Evolutionary conservation across 2,888 invertebrate species (phyloP).

Genomic region (Eupithecia vulgata): DNA sequence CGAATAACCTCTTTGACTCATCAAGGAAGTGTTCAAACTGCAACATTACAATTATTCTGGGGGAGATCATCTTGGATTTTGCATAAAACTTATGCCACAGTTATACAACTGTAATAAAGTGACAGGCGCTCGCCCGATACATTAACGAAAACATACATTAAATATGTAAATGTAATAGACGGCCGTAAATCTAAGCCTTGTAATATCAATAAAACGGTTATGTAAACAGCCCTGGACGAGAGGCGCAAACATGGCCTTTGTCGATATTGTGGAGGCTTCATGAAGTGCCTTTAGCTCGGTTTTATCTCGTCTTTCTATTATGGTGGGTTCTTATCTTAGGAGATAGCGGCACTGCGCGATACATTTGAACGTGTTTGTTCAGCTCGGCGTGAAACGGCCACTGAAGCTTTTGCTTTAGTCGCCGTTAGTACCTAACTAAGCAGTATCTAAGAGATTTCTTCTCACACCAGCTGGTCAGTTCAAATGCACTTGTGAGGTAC

Average conservation of each 20-base stretch:
- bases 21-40: not conserved
- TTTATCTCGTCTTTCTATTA: not conserved
- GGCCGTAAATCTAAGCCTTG: constrained; percentile 38
- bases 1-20: not conserved
- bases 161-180: constrained; percentile 42
- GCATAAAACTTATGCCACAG: constrained; percentile 3
- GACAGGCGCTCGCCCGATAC: constrained; percentile 32
- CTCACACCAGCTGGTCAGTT: no score
- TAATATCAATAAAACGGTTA: constrained; percentile 42
- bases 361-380: no score
- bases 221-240: constrained; percentile 37
- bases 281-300: not conserved
- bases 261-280: not conserved
- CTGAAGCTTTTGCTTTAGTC: not conserved
- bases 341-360: not conserved
- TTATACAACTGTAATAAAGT: constrained; percentile 34
- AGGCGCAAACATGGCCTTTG: not conserved
- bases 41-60: not conserved
- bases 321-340: not conserved
- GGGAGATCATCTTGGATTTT: not conserved
- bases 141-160: constrained; percentile 39
- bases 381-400: not conserved
- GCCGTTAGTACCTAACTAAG: no score
- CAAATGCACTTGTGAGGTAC: not conserved
- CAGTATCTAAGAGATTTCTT: no score